A percentile compares a stretch with the other conserved stretches of the same genome.
These are phyloP conservation scores for Caerostris extrusa DNA, from an alignment of 1,140 invertebrate genomes.

Conservation along the genomic window DNA sequence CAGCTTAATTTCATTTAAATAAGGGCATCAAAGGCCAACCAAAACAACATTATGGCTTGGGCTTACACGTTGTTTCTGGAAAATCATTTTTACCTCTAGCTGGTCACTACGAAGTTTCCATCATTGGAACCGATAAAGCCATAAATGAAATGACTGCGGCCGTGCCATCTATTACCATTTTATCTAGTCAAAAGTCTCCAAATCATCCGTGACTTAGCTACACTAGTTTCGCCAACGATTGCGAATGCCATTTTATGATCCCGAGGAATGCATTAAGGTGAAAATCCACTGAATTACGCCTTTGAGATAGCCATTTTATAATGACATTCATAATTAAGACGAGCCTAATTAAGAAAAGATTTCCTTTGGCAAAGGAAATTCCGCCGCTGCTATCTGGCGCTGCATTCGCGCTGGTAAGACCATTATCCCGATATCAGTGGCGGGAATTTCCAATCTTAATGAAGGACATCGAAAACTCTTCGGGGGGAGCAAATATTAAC, in stretches of 20 bases:
- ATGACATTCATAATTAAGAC: slow-evolving; percentile 37
- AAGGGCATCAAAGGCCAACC: too few species aligned
- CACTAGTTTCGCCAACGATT: background rate
- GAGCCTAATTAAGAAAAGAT: background rate
- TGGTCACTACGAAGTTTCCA: background rate
- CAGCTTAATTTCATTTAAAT: too few species aligned
- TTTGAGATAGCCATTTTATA: slow-evolving; percentile 5
- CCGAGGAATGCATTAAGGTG: background rate
- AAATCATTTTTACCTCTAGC: too few species aligned
- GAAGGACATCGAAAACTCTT: too few species aligned
- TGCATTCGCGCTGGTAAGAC: background rate
- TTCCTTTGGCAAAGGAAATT: background rate
- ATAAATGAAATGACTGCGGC: too few species aligned
- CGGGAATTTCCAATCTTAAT: too few species aligned
- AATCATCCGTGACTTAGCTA: background rate
- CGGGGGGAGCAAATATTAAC: too few species aligned
- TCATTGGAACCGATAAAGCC: background rate
- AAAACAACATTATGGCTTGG: too few species aligned
- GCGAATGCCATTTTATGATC: background rate
- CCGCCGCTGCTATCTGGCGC: too few species aligned
- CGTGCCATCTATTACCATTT: background rate
- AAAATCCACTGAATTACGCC: slow-evolving; percentile 21
- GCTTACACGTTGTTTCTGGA: too few species aligned
- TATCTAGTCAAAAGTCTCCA: background rate
- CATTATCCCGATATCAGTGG: background rate